Percentiles rank a stretch among this genome's conserved stretches.
Evolutionary conservation across 2,888 invertebrate genomes (phyloP).

Genomic region (Tribolium freemani): DNA sequence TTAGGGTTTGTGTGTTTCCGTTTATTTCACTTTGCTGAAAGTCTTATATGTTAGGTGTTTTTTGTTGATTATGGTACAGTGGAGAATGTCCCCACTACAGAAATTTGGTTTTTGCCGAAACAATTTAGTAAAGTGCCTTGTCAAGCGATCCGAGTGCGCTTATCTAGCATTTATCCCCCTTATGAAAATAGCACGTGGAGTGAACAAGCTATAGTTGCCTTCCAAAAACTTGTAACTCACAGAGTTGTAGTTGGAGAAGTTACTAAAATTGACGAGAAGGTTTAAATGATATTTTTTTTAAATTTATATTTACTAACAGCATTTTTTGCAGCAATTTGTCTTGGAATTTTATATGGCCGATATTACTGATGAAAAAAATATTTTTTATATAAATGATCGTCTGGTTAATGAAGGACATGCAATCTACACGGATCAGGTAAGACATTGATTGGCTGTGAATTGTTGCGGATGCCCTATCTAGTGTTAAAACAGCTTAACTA

Average conservation of each 20-base stretch:
- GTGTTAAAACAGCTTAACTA: too few species aligned
- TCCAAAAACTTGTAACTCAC: constrained; percentile 66
- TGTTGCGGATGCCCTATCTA: neutral
- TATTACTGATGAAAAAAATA: constrained; percentile 68
- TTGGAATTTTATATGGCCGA: constrained; percentile 69
- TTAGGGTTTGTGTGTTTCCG: constrained; percentile 63
- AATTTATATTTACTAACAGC: neutral
- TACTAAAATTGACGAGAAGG: constrained; percentile 50
- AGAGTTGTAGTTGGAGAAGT: constrained; percentile 67
- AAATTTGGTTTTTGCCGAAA: constrained; percentile 65
- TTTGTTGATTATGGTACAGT: constrained; percentile 75
- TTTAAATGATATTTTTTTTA: neutral
- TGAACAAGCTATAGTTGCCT: constrained; percentile 62
- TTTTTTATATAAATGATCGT: constrained; percentile 68
- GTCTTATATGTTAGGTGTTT: constrained; percentile 67
- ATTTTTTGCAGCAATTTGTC: constrained; percentile 46
- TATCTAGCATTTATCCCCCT: constrained; percentile 67
- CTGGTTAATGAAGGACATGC: constrained; percentile 71
- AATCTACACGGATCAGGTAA: constrained; percentile 54
- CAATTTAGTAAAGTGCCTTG: constrained; percentile 68
- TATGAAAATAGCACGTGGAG: constrained; percentile 68
- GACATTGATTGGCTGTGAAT: neutral
- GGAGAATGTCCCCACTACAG: constrained; percentile 62
- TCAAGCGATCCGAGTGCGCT: constrained; percentile 71
- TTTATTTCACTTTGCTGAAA: constrained; percentile 1